Conservation (phyloP, 2,797 vertebrate species). For the Artibeus jamaicensis region DNA sequence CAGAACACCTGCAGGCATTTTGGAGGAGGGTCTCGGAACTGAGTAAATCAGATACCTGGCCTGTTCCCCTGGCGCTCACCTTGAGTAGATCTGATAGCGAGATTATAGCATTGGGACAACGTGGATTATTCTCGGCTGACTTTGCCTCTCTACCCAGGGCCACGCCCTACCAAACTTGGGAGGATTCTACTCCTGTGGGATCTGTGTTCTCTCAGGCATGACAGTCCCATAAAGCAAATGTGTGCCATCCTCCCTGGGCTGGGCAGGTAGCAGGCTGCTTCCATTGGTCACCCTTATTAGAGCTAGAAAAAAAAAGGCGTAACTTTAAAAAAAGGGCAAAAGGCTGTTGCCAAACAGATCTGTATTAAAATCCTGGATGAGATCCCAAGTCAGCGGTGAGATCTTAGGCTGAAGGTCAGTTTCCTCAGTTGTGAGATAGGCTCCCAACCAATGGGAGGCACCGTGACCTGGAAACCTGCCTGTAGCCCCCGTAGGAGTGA, state of each 20-base stretch:
- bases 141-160: neutral
- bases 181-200: neutral
- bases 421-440: neutral
- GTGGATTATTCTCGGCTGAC: neutral
- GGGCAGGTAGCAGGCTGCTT: neutral
- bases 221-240: neutral
- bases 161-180: neutral
- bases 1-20: neutral
- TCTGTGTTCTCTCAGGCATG: neutral
- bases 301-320: too few species aligned
- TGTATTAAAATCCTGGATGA: neutral
- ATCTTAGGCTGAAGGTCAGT: neutral
- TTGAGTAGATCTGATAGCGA: neutral
- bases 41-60: neutral
- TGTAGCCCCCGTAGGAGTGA: fast-evolving
- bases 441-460: neutral
- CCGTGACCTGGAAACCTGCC: neutral
- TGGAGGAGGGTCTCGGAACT: neutral
- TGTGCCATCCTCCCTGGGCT: neutral
- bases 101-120: neutral
- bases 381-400: neutral
- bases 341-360: neutral
- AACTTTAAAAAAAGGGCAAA: neutral
- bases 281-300: neutral
- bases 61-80: neutral